Base-by-base conservation (phyloP, 2,113 vertebrate genomes). In the Trichechus manatus region DNA sequence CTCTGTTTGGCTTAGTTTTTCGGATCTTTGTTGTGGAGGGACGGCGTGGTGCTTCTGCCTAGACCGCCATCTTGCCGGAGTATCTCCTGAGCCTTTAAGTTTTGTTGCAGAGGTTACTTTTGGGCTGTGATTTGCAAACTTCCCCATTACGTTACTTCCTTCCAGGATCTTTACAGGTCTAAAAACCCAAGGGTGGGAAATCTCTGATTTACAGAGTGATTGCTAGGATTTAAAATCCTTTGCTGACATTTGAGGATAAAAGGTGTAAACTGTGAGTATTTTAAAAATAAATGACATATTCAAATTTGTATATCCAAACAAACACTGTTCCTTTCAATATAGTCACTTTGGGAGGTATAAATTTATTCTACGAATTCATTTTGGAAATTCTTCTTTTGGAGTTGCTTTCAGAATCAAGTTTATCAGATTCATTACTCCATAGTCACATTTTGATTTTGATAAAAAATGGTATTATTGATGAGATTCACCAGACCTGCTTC, bases 181-280 rank as follows among this genome's bases (percentile, higher is more conserved):
- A 70, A 50, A 66, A 86, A 78, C 22, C 19, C 56, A 5, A 20
- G 83, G 50, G 59, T 25, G 50, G 61, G 70, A 66, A 23, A 64
- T 39, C 20, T 36, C 33, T 68, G 8, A 79, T 6, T 72, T 66
- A 53, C 5, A 82, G 47, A 89, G 25, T 83, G 39, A 66, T 47
- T 89, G 92, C 72, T 66, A 85, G 53, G 42, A 80, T 97, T 84
- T 87, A n/a, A 42, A 70, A 50, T 87, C 22, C 80, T 70, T 11
- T 64, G 6, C 66, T 77, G 66, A 29, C 13, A 91, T 53, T 50
- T 86, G 33, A 89, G 61, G 72, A 70, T 80, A 25, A 61, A 91
- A 82, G 10, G 1, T 68, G 33, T 84, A 39, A 36, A 2, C 31
- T 64, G 14, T 89, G 78, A 89, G 88, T 36, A 95, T 9, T 11